Evolutionary conservation across 2,113 vertebrate genomes (phyloP), one percentile per base, ranked within the genome.

Genomic region (Scolopax mira): DNA sequence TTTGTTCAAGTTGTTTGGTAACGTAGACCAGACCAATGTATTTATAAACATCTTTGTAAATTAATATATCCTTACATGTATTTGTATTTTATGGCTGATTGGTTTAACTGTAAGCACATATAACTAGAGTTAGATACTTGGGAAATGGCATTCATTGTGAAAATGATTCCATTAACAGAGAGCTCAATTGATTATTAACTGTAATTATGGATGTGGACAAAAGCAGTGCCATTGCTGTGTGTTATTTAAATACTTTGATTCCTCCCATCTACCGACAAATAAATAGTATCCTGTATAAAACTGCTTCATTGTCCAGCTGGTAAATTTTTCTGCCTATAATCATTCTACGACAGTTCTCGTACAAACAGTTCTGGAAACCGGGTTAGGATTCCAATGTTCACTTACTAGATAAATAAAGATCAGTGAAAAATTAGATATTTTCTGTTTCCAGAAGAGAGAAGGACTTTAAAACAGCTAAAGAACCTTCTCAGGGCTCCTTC

Each of bases 401-500:
- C 41, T 28, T 74, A 30, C 13, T 22, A 70, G 48, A 44, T 22
- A 71, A 72, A 69, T 6, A 82, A 39, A 82, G 16, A 73, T 17
- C 28, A 37, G 55, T 33, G 23, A 44, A 57, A 51, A 92, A 73
- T 19, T 24, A 37, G 21, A 4, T 67, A 72, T 37, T 66, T 46
- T 6, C 39, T 67, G 18, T 46, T 81, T 64, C n/a, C 49, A 44
- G 60, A 17, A n/a, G 44, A 69, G 31, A 62, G 8, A 9, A 51
- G 18, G 64, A 62, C 42, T 67, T 42, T 41, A 78, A 85, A 72
- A 5, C 21, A 82, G 42, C 9, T 31, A 83, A 95, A 85, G n/a
- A n/a, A n/a, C n/a, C n/a, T n/a, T n/a, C n/a, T n/a, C 74, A 66
- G 93, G 54, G 79, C 62, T 95, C 82, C 61, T 83, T 88, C 91